Percentiles rank a stretch among this genome's conserved stretches.
These are phyloP conservation scores for Muricea muricata DNA, from an alignment of 92 coral and sea anemone species.

Conservation along the genomic window DNA sequence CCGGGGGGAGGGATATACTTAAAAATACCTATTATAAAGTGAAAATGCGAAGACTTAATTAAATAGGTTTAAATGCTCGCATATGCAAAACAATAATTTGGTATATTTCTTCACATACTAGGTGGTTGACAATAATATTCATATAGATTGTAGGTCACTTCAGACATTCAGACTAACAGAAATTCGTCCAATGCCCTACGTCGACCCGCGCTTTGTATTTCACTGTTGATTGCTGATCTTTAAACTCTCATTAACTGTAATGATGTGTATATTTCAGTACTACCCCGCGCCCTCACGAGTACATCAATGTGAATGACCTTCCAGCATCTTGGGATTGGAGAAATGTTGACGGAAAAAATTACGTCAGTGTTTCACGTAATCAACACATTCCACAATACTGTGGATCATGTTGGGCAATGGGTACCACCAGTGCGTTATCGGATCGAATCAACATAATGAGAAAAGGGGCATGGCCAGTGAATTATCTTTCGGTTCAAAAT, in stretches of 20 bases:
- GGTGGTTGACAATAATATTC: too few species aligned
- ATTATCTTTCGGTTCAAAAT: constrained; percentile 90
- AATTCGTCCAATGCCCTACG: too few species aligned
- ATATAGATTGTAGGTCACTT: too few species aligned
- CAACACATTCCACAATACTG: constrained; percentile 99
- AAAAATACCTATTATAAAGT: too few species aligned
- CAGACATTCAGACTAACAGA: too few species aligned
- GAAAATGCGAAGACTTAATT: too few species aligned
- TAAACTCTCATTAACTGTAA: background rate
- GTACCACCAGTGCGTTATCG: constrained; percentile 95
- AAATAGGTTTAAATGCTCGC: too few species aligned
- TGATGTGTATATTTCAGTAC: background rate
- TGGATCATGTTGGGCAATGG: constrained; percentile 99
- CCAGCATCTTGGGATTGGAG: constrained; percentile 92
- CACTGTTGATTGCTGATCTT: too few species aligned
- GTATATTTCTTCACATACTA: too few species aligned
- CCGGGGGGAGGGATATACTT: too few species aligned
- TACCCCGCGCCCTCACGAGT: constrained; percentile 82
- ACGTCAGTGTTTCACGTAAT: constrained; percentile 63
- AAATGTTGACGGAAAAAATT: constrained; percentile 58
- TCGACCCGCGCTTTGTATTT: too few species aligned
- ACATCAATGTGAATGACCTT: constrained; percentile 64
- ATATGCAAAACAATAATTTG: too few species aligned
- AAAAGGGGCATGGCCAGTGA: constrained; percentile 83
- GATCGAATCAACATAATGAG: constrained; percentile 88